Percentiles rank a stretch among this genome's conserved stretches.
Conservation (phyloP, 2,797 vertebrate genomes). For the Sus cebifrons region DNA sequence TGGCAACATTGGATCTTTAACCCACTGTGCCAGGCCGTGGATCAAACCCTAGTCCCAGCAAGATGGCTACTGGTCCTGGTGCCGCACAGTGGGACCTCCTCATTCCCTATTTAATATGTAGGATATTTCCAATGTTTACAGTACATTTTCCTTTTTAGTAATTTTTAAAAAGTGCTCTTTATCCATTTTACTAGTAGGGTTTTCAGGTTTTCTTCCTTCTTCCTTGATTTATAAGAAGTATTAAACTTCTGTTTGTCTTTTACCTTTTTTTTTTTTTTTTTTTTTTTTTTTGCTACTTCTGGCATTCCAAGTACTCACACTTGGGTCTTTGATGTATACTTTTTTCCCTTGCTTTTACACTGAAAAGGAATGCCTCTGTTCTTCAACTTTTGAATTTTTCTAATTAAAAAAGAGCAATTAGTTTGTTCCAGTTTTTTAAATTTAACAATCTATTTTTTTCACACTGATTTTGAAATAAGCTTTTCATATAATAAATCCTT, state of each 20-base stretch:
- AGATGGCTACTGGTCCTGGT: too few species aligned
- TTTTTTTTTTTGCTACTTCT: constrained; percentile 16
- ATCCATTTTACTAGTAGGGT: neutral
- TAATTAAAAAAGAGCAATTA: neutral
- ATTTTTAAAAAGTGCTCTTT: neutral
- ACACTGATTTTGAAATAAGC: constrained; percentile 31
- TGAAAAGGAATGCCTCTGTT: neutral
- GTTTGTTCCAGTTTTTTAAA: constrained; percentile 44
- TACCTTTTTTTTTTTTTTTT: neutral
- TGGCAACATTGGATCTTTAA: too few species aligned
- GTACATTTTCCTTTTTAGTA: constrained; percentile 11
- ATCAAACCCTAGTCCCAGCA: too few species aligned
- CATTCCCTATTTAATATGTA: constrained; percentile 14
- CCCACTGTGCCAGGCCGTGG: too few species aligned
- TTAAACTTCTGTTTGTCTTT: constrained; percentile 25
- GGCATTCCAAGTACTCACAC: constrained; percentile 22
- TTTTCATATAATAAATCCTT: constrained; percentile 35
- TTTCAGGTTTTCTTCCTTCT: neutral
- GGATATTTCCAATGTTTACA: neutral
- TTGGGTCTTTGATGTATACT: neutral
- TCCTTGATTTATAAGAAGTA: neutral
- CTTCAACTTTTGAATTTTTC: neutral
- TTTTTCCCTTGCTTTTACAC: constrained; percentile 7
- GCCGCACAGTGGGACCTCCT: too few species aligned
- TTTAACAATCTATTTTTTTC: constrained; percentile 28